Conservation (phyloP, 2,888 invertebrate species). For the Dynastes hyllus region DNA sequence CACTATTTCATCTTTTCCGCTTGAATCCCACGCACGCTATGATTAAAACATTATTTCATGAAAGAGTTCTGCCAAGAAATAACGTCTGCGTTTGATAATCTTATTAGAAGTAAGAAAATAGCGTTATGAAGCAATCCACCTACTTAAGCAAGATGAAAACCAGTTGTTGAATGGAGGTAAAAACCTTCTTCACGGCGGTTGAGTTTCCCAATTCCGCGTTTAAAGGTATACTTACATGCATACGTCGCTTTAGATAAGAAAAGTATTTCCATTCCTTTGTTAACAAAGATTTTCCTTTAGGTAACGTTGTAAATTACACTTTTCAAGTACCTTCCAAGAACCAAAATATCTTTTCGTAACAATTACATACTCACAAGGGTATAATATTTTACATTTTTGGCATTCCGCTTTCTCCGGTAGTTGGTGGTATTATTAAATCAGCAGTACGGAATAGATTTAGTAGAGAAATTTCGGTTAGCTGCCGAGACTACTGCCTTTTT, state of each 20-base stretch:
- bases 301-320: not conserved
- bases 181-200: too few species aligned
- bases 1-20: not conserved
- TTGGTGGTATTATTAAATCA: not conserved
- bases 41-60: slow-evolving; percentile 8
- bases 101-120: too few species aligned
- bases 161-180: too few species aligned
- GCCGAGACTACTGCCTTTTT: not conserved
- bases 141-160: too few species aligned
- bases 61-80: too few species aligned
- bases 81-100: too few species aligned
- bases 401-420: not conserved
- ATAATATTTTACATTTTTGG: slow-evolving; percentile 1
- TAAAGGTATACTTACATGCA: too few species aligned
- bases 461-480: not conserved
- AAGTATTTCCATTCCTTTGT: not conserved
- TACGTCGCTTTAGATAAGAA: too few species aligned
- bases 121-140: too few species aligned
- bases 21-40: not conserved
- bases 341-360: not conserved
- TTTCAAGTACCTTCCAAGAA: not conserved
- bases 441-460: not conserved
- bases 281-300: not conserved
- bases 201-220: too few species aligned
- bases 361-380: not conserved